These are phyloP conservation scores for Solea senegalensis DNA, from an alignment of 2,113 vertebrate genomes.

Conservation along the genomic window DNA sequence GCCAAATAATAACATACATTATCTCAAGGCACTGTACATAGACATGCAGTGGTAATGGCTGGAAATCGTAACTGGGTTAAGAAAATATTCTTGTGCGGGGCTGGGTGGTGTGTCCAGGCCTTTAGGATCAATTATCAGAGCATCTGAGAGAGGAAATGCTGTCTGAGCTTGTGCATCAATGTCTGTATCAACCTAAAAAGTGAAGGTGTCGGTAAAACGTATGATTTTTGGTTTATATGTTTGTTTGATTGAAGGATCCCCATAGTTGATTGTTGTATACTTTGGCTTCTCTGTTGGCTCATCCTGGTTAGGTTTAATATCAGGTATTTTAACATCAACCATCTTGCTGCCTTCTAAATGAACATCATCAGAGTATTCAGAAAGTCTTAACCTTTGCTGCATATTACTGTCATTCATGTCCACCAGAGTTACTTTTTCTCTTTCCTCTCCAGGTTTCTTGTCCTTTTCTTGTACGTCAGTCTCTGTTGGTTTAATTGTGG, in stretches of 20 bases:
- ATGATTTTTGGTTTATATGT: constrained; percentile 85
- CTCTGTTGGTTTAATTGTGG: not conserved
- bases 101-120: no score
- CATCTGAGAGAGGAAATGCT: not conserved
- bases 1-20: no score
- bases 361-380: constrained; percentile 4
- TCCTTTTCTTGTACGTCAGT: not conserved
- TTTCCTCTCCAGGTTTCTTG: not conserved
- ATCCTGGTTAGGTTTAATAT: constrained; percentile 21
- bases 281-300: constrained; percentile 69
- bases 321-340: not conserved
- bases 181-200: constrained; percentile 58
- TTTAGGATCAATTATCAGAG: not conserved
- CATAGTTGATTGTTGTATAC: constrained; percentile 89
- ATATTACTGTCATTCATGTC: not conserved
- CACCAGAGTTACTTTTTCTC: constrained; percentile 9
- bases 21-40: no score
- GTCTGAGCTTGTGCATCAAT: not conserved
- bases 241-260: constrained; percentile 81
- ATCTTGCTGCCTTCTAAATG: constrained; percentile 7
- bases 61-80: no score
- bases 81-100: no score
- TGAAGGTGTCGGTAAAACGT: constrained; percentile 85
- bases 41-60: no score
- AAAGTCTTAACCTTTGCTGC: not conserved